Base-by-base conservation (phyloP, 2,113 vertebrate species). In the Pterocles gutturalis region DNA sequence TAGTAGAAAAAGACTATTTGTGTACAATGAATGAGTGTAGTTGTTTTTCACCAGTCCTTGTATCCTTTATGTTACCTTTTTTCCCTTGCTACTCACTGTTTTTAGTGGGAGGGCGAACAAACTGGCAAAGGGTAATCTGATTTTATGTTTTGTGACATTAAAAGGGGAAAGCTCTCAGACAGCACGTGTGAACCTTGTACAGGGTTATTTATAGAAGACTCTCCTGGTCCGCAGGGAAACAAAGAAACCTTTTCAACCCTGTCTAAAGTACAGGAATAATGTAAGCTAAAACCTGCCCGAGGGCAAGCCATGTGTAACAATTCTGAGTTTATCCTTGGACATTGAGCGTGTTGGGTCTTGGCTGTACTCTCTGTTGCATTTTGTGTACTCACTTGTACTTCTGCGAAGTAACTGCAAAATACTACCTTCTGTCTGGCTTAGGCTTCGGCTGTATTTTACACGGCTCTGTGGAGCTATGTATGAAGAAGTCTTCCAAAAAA, bases 201-300 rank as follows among this genome's bases (percentile, higher is more conserved):
- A 7, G 48, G 12, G 41, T 87, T 94, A 79, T 95, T 92, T 96
- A 92, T 76, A 69, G 88, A 83, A 90, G 73, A 82, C 34, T 85
- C 60, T 13, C 91, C 69, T 51, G 26, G 78, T 90, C 65, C 28
- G 75, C 33, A 21, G 70, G 55, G 76, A 89, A 93, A 95, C 78
- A 93, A 95, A 80, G 82, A 91, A 95, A 93, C 90, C 82, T 95
- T 87, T 96, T 88, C 75, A 93, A 93, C 83, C 49, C 71, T 34
- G 51, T 95, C 75, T 90, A 57, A 94, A 92, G 79, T 87, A 81
- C 64, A 69, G 80, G 80, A 70, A 76, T 80, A 87, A 88, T 85
- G 85, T 36, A 90, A 85, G 29, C 60, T 94, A 93, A 96, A 96
- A 88, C 71, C 51, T 92, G 79, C 92, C 86, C 4, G 29, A 78